Evolutionary conservation across 2,113 vertebrate species (phyloP), one percentile per base, ranked within the genome.

Genomic region (Nothocercus nigrocapillus): DNA sequence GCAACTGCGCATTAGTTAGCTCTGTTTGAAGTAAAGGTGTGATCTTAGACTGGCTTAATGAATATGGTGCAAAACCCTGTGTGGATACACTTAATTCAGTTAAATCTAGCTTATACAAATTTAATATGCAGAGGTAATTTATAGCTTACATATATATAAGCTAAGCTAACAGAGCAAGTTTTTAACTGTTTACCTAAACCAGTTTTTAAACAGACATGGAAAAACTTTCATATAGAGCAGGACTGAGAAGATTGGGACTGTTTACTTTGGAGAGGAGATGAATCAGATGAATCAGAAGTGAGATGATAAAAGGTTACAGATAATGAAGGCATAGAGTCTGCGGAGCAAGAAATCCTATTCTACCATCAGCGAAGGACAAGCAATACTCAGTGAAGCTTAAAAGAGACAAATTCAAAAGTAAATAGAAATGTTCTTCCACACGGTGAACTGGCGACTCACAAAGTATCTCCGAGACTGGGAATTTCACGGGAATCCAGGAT

Each of bases 131-230:
- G 6, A 1, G 7, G 45, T 91, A 91, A 92, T 90, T 95, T 96
- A 83, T 78, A 78, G 80, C 51, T 49, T 49, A 49, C 24, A 49
- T 49, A 49, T 49, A 49, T 95, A 77, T 87, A 83, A 83, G 64
- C 88, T 93, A 74, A 95, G 64, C 94, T 94, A 96, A 90, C 88
- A 95, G 59, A 88, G 18, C 45, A 75, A 90, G 34, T 94, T 93
- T 94, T 96, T 90, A 94, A 70, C 82, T 92, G 76, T 92, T 95
- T 96, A 94, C 85, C 82, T 90, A 95, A 90, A 91, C 83, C 88
- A 67, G 54, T 80, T 96, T 96, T 96, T 70, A 96, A 96, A 96
- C 68, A 96, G 94, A 88, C 49, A 56, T 54, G 86, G 49, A 59
- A 88, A 96, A 93, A 75, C 63, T 90, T 95, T 78, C 85, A 88